Conservation (phyloP, 2,113 vertebrate species). For the Phalacrocorax aristotelis region DNA sequence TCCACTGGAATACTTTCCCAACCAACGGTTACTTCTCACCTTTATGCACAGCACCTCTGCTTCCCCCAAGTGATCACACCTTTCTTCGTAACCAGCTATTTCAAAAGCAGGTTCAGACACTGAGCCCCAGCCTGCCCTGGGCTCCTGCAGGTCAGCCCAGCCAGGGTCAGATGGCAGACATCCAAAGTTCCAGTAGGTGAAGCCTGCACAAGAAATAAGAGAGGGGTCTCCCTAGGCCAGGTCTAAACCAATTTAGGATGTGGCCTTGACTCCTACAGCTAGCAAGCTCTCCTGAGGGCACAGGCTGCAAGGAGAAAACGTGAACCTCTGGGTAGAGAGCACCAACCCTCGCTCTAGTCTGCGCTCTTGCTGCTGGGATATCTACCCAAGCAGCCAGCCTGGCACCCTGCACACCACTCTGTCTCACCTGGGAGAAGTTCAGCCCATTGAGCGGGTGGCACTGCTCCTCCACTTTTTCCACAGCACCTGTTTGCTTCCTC, state of each 20-base stretch:
- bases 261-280: not conserved
- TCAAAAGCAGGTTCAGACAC: not conserved
- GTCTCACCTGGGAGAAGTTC: conserved; percentile 89
- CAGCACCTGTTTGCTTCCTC: conserved; percentile 84
- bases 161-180: not conserved
- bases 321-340: accelerated
- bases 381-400: not conserved
- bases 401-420: not conserved
- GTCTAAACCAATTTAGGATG: not conserved
- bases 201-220: not conserved
- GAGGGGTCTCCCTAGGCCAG: not conserved
- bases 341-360: accelerated
- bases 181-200: not conserved
- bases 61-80: not conserved
- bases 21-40: not conserved
- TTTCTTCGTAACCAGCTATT: not conserved
- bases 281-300: not conserved
- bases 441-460: conserved; percentile 89
- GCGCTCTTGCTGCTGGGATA: not conserved
- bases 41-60: not conserved
- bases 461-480: conserved; percentile 92
- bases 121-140: not conserved
- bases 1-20: not conserved
- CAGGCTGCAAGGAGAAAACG: accelerated
- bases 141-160: not conserved